Base-by-base conservation (phyloP, 2,797 vertebrate species). In the Clarias fuscus region DNA sequence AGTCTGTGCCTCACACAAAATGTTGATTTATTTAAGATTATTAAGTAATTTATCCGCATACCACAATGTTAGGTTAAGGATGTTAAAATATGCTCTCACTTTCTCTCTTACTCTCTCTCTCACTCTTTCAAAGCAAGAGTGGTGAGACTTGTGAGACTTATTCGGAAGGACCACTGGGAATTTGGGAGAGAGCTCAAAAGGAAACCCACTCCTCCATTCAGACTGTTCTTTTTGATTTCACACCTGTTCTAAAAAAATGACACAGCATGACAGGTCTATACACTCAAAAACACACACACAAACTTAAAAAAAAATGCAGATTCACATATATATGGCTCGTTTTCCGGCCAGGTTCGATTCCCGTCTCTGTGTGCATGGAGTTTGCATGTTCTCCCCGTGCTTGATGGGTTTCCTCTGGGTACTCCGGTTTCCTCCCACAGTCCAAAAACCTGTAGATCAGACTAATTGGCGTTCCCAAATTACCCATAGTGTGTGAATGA, bases 191-290 rank as follows among this genome's bases (percentile, higher is more conserved):
- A 68, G 64, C 56, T 48, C 48, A 68, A 59, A 86, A 37, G 65
- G 67, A 86, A 88, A 53, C 84, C 73, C 73, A 80, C 30, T 58
- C 30, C 15, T 64, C 61, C 76, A 77, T 53, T 73, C 78, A 82
- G 79, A 73, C 30, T 82, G 79, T 75, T 64, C 56, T 77, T 14
- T 75, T 75, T 24, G 27, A 62, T 64, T 58, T 85, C 53, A 62
- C 22, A 8, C 61, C 33, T 48, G 61, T 67, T 82, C 61, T 85
- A 70, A 64, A 81, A 37, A 81, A 7, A 53, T 53, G 43, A 53
- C 24, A 2, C 2, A 27, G 73, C 48, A 58, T 76, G 73, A 58
- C 73, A 27, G 48, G 15, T 18, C 71, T n/a, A 14, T 53, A 17
- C 14, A 56, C 14, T 1, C 43, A 56, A 11, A 75, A 11, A 75